Base-by-base conservation (phyloP, 2,113 vertebrate species). In the Cervus canadensis region DNA sequence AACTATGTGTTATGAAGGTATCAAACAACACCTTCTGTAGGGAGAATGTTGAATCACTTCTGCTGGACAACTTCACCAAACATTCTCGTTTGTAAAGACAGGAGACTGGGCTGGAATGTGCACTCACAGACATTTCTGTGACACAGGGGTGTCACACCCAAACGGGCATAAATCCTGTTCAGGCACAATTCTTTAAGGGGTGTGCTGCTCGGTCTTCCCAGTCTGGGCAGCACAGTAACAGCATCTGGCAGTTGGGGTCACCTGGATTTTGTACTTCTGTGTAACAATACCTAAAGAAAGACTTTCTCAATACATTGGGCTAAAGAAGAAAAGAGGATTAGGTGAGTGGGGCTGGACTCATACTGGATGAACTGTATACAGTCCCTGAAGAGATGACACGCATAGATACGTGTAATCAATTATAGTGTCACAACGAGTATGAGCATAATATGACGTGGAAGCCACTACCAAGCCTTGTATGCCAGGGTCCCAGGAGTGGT, bases 281-380 rank as follows among this genome's bases (percentile, higher is more conserved):
- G 74, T 64, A 45, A 59, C 57, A 74, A 89, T 52, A 91, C 88
- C 15, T 33, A 21, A 71, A 57, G 79, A 26, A 71, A 76, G 85
- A 30, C 67, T 21, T 56, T 43, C 23, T 94, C 62, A 28, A 36
- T 36, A 59, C 7, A 8, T 30, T 9, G 43, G 67, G 2, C 36
- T 40, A 74, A 56, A 89, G 36, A 94, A 84, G 78, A 40, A 86
- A 76, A 52, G 33, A 74, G 54, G 45, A 92, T 96, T 93, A 91
- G 48, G 56, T 40, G 56, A 64, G 30, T 30, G 14, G 28, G 40
- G 54, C 64, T 82, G 62, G 26, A 62, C 8, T 56, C 36, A 50
- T 40, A 64, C 30, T 52, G 11, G 67, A 56, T 26, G 33, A 78
- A 9, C 56, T 60, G 25, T 54, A 33, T 7, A 8, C 4, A 11